phyloP scores from a whole-genome alignment of 2,113 vertebrate species.

The Heloderma charlesbogerti region DNA sequence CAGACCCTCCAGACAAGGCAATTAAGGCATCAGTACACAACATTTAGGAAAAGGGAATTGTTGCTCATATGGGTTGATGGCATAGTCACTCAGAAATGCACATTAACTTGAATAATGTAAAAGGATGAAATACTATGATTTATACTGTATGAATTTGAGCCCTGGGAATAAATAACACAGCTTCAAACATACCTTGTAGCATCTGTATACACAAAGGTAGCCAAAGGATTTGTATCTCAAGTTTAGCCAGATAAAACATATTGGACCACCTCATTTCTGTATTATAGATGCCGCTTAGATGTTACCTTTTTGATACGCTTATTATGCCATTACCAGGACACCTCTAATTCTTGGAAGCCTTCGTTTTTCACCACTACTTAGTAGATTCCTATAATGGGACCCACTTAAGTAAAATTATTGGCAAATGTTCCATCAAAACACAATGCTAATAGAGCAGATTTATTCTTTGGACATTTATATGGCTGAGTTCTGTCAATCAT shows the following conservation, averaged over 20 bases:
- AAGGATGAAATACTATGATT: neutral
- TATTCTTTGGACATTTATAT: constrained; percentile 8
- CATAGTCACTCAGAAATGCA: constrained; percentile 1
- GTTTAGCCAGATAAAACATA: constrained; percentile 46
- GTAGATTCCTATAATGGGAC: neutral
- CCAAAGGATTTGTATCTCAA: constrained; percentile 43
- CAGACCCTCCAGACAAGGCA: neutral
- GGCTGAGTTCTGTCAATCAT: constrained; percentile 4
- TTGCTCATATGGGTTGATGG: neutral
- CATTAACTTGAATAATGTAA: constrained; percentile 4
- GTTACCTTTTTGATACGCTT: constrained; percentile 28
- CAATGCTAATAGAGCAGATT: neutral
- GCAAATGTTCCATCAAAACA: neutral
- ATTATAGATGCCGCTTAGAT: constrained; percentile 44
- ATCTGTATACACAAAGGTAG: constrained; percentile 15
- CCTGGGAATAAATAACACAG: neutral
- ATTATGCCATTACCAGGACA: neutral
- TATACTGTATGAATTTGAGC: constrained; percentile 6
- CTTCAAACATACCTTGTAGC: neutral
- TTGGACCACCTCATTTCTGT: neutral
- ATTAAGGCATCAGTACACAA: neutral
- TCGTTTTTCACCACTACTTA: accelerated
- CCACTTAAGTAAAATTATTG: neutral
- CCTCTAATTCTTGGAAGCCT: neutral
- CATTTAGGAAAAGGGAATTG: constrained; percentile 18